Evolutionary conservation across 1,140 invertebrate genomes (phyloP), one percentile per base, ranked within the genome.

Genomic region (Apis mellifera): DNA sequence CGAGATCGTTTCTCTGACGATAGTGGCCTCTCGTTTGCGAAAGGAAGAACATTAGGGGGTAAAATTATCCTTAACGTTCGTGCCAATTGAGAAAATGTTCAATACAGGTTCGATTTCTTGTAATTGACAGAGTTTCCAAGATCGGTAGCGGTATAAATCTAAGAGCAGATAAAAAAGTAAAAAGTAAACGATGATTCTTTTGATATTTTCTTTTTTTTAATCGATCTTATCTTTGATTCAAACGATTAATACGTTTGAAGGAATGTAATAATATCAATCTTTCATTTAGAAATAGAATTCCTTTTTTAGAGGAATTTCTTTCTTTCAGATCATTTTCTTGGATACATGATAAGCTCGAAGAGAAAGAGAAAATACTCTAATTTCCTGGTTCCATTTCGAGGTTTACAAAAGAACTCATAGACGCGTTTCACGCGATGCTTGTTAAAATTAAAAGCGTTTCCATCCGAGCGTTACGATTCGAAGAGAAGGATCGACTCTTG

Each of bases 381-480:
- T 26, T n/a, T 64, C 17, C 59, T 23, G n/a, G 1, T 69, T 19
- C 5, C 17, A 5, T 26, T 64, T 23, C 55, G 1, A 9, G 17
- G 17, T 21, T 55, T 23, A 23, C 23, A 26, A 5, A 57, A 9
- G 60, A 57, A 62, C 50, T 54, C 15, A n/a, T 19, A 42, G 69
- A 54, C 23, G 26, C n/a, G 12, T 50, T 32, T 21, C 72, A 75
- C 78, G 60, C 78, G 59, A 81, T n/a, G 15, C 17, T 32, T 17
- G 79, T 59, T 42, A 74, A 74, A 82, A 69, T 78, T 57, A 78
- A 82, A 64, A 64, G 21, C 71, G 70, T 42, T 72, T n/a, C n/a
- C 11, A 42, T 42, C 4, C 48, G 54, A 73, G 32, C 26, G 55
- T 66, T 68, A 65, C 48, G 23, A 54, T 60, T 59, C 54, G 50